Evolutionary conservation across 2,113 vertebrate species (phyloP).

Genomic region (Callipepla squamata): DNA sequence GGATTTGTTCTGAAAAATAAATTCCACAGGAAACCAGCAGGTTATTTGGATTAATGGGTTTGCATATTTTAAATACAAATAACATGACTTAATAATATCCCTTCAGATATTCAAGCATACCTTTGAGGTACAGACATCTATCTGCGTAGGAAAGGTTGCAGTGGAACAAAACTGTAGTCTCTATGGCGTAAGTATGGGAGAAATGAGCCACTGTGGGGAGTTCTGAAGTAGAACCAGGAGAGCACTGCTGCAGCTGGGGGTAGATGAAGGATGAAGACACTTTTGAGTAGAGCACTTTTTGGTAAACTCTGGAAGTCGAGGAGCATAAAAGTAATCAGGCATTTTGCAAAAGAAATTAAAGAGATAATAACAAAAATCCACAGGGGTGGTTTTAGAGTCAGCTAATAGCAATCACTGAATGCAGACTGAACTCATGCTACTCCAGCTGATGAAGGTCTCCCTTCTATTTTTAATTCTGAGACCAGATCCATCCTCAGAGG

Average conservation of each 20-base stretch:
- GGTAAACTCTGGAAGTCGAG: background rate
- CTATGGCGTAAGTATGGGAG: background rate
- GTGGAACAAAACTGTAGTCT: background rate
- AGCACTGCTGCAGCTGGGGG: background rate
- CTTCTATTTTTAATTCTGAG: background rate
- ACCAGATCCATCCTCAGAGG: background rate
- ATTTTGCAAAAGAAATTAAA: background rate
- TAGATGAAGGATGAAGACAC: background rate
- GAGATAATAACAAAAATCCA: background rate
- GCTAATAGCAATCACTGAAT: background rate
- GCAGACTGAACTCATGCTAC: rapidly evolving
- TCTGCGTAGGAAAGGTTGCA: background rate
- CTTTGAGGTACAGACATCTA: background rate
- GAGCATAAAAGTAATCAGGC: background rate
- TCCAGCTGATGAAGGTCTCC: rapidly evolving
- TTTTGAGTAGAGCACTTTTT: background rate
- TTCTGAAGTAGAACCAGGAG: background rate
- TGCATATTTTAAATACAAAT: slow-evolving; percentile 26
- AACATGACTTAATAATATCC: background rate
- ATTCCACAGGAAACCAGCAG: slow-evolving; percentile 5
- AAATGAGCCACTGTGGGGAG: background rate
- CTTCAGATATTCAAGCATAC: background rate
- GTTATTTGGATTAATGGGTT: slow-evolving; percentile 10
- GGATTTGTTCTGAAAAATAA: background rate
- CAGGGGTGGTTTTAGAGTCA: background rate